phyloP scores from a whole-genome alignment of 2,888 invertebrate species.

The Nymphalis c-album region DNA sequence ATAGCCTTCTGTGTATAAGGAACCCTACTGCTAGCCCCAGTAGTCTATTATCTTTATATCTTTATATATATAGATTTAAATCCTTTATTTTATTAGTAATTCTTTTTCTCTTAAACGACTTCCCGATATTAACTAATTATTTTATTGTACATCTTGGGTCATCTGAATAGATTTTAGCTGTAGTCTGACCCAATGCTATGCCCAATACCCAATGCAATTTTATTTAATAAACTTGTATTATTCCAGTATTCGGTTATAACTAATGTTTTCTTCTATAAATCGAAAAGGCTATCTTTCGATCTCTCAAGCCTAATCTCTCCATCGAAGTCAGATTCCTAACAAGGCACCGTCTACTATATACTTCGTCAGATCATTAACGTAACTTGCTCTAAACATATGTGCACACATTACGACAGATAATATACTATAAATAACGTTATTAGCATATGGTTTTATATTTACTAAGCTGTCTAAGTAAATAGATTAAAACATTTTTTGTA shows the following conservation, averaged over 20 bases:
- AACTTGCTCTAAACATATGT: not conserved
- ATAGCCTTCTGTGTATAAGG: no score
- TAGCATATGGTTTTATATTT: not conserved
- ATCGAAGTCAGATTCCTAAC: constrained; percentile 6
- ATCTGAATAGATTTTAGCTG: no score
- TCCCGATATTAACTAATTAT: no score
- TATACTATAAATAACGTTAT: constrained; percentile 1
- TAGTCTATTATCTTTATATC: no score
- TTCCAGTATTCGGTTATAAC: no score
- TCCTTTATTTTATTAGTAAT: no score
- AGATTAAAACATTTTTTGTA: not conserved
- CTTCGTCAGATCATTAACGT: not conserved
- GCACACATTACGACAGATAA: constrained; percentile 6
- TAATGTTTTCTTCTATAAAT: not conserved
- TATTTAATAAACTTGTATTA: not conserved
- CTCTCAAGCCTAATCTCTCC: constrained; percentile 18
- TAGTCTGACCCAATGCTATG: no score
- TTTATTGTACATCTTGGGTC: no score
- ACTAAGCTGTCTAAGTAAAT: not conserved
- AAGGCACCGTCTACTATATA: constrained; percentile 11
- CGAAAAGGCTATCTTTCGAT: constrained; percentile 12
- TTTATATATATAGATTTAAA: no score
- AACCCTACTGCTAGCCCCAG: no score
- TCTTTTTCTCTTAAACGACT: no score
- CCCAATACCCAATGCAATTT: no score